Conservation (phyloP, 2,888 invertebrate species). For the Trissolcus japonicus region DNA sequence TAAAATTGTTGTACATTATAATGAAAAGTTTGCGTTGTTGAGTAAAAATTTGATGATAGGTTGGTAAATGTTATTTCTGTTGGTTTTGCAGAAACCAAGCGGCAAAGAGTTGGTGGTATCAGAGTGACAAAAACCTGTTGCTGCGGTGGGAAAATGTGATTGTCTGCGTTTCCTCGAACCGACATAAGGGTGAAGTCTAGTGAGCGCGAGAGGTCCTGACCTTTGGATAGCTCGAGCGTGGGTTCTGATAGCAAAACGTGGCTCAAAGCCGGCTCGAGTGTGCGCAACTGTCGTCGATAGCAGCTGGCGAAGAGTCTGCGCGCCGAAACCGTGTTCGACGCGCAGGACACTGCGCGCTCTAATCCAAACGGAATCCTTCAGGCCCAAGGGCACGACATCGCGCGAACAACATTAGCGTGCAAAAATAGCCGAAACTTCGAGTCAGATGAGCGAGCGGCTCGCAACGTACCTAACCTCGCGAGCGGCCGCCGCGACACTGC, state of each 20-base stretch:
- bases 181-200: constrained; percentile 6
- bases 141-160: background rate
- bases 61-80: too few relatives aligned
- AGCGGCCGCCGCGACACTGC: constrained; percentile 76
- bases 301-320: constrained; percentile 61
- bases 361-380: constrained; percentile 30
- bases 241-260: constrained; percentile 3
- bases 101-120: background rate
- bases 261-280: constrained; percentile 8
- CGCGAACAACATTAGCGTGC: constrained; percentile 15
- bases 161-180: constrained; percentile 28
- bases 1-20: too few relatives aligned
- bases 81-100: background rate
- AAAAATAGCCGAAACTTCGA: constrained; percentile 33
- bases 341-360: constrained; percentile 43
- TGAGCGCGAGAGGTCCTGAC: constrained; percentile 8
- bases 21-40: too few relatives aligned
- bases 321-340: constrained; percentile 60
- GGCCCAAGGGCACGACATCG: constrained; percentile 23
- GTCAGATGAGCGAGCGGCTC: constrained; percentile 58
- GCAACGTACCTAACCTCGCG: constrained; percentile 71
- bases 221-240: constrained; percentile 1
- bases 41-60: too few relatives aligned
- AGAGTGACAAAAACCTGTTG: background rate
- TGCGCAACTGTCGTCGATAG: constrained; percentile 11